A percentile compares a stretch with the other conserved stretches of the same genome.
Evolutionary conservation across 2,797 vertebrate genomes (phyloP).

Genomic region (Helostoma temminkii): DNA sequence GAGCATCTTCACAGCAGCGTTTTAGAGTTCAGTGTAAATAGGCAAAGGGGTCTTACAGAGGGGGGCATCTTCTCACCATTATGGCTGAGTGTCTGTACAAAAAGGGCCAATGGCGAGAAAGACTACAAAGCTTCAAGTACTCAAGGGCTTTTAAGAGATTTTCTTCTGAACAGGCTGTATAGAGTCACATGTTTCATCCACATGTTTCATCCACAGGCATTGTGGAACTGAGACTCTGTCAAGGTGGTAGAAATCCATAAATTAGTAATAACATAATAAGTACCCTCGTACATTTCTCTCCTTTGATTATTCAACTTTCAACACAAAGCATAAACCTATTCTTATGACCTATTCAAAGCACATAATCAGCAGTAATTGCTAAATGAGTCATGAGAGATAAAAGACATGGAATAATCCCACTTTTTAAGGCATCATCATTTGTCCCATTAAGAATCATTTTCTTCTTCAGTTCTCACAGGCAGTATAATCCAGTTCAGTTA

Average conservation of each 20-base stretch:
- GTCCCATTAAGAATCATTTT: constrained; percentile 52
- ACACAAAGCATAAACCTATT: constrained; percentile 12
- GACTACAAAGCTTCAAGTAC: too few species aligned
- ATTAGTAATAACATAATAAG: constrained; percentile 4
- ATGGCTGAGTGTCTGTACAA: too few species aligned
- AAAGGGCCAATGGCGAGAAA: too few species aligned
- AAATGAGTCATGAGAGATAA: constrained; percentile 49
- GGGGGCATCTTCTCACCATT: too few species aligned
- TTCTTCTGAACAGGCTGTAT: background rate
- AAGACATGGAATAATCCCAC: constrained; percentile 47
- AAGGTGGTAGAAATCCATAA: constrained; percentile 19
- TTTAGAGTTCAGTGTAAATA: too few species aligned
- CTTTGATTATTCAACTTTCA: constrained; percentile 18
- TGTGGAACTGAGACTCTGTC: background rate
- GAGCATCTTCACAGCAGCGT: too few species aligned
- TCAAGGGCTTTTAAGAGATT: background rate
- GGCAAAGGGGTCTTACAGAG: too few species aligned
- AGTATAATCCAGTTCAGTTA: constrained; percentile 54
- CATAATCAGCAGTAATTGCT: constrained; percentile 51
- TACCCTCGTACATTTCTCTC: background rate
- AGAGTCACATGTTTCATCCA: too few species aligned
- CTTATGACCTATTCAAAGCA: constrained; percentile 28
- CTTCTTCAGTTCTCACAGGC: constrained; percentile 43
- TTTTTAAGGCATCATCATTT: constrained; percentile 49
- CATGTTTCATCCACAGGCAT: too few species aligned